Evolutionary conservation across 2,888 invertebrate species (phyloP), one percentile per base, ranked within the genome.

Genomic region (Spisula solida): DNA sequence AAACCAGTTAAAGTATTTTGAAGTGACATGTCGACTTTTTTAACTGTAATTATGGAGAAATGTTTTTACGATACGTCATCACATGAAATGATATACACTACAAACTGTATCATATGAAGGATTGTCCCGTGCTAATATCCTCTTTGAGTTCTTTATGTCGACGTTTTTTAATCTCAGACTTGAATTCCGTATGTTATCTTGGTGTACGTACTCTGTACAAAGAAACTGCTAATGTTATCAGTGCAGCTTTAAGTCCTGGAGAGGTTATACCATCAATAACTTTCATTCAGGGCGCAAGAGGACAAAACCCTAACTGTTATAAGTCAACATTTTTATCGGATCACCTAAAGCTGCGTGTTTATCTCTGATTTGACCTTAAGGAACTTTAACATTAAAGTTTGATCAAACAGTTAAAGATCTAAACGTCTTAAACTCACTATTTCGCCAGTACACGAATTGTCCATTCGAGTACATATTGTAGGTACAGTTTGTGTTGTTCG

Each of bases 101-200:
- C 60, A 66, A 12, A 66, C 25, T 66, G 60, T 25, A 25, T 25
- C 60, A 25, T 8, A 66, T 66, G n/a, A 66, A n/a, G 60, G 25
- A 66, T n/a, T 66, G 60, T 41, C 25, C n/a, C 25, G n/a, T n/a
- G 60, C 10, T 66, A 20, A 60, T 25, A n/a, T 66, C 1, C 25
- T 66, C 0, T 25, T n/a, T 66, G 25, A 66, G n/a, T 8, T 66
- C 60, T 66, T 66, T 66, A 25, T 66, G 25, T 66, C 10, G 60
- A 66, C 60, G 25, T 66, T 18, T 56, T 66, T 66, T 25, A 66
- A 66, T 66, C 60, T 66, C 10, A 25, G 25, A 25, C 25, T 66
- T 66, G 25, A 25, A 66, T 25, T 66, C 60, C 60, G n/a, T 25
- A 66, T 66, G 25, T 66, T 66, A 66, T 66, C 25, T 66, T 66